phyloP scores from a whole-genome alignment of 2,888 invertebrate genomes.

The Chaitophorus viminalis region DNA sequence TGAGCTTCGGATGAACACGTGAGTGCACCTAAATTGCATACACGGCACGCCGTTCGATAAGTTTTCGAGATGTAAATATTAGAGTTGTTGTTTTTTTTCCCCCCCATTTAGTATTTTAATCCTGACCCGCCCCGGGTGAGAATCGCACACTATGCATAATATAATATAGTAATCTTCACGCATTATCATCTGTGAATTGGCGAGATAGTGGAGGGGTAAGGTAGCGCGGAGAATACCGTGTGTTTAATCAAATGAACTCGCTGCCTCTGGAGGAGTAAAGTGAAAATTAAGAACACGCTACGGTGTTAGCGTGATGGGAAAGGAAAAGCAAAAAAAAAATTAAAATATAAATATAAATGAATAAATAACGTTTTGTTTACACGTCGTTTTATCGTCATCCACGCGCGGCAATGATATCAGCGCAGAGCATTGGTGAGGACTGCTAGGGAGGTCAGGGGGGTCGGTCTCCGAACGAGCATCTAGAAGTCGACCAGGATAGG shows the following conservation, averaged over 20 bases:
- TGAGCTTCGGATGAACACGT: neutral
- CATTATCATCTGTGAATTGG: too few relatives aligned
- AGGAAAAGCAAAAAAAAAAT: neutral
- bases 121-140: too few relatives aligned
- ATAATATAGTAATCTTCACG: too few relatives aligned
- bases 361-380: neutral
- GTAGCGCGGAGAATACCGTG: neutral
- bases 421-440: neutral
- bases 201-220: neutral
- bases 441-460: neutral
- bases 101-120: too few relatives aligned
- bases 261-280: neutral
- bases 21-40: constrained; percentile 22
- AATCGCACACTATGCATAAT: too few relatives aligned
- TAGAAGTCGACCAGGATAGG: too few relatives aligned
- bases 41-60: neutral
- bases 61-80: neutral
- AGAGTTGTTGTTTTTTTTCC: too few relatives aligned
- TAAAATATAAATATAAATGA: neutral
- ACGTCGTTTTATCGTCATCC: neutral
- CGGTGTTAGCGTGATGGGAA: neutral
- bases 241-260: neutral
- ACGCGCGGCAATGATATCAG: neutral
- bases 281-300: neutral
- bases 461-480: too few relatives aligned